Evolutionary conservation across 1,140 invertebrate genomes (phyloP).

Genomic region (Conopomorpha cramerella): DNA sequence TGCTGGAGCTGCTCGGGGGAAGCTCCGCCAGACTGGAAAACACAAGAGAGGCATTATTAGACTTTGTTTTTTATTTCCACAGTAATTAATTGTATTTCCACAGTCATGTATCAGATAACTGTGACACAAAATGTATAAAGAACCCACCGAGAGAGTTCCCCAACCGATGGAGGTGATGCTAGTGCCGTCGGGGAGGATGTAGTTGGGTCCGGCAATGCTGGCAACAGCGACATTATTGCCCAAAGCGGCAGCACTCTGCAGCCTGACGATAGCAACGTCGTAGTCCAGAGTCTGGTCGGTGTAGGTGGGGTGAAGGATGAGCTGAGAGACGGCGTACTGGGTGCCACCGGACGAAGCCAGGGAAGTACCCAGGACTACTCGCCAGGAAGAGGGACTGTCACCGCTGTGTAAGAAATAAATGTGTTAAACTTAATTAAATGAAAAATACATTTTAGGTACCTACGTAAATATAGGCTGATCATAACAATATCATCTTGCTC

Average conservation of each 20-base stretch:
- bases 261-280: conserved; percentile 58
- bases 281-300: conserved; percentile 59
- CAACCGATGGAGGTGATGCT: conserved; percentile 22
- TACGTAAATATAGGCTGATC: no score
- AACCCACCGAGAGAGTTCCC: no score
- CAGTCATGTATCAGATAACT: no score
- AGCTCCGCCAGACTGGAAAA: conserved; percentile 13
- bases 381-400: conserved; percentile 5
- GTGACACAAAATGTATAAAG: no score
- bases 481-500: no score
- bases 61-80: no score
- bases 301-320: conserved; percentile 53
- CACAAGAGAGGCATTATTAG: no score
- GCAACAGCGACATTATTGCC: conserved; percentile 7
- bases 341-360: conserved; percentile 12
- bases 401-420: no score
- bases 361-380: conserved; percentile 13
- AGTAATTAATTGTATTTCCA: no score
- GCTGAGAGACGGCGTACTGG: conserved; percentile 10
- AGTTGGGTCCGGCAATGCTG: conserved; percentile 15
- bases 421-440: no score
- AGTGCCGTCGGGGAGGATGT: conserved; percentile 14
- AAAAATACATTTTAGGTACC: no score
- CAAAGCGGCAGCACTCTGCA: conserved; percentile 23
- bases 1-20: conserved; percentile 41